Evolutionary conservation across 2,888 invertebrate genomes (phyloP), one percentile per base, ranked within the genome.

Genomic region (Lepidocyrtoides sp.): DNA sequence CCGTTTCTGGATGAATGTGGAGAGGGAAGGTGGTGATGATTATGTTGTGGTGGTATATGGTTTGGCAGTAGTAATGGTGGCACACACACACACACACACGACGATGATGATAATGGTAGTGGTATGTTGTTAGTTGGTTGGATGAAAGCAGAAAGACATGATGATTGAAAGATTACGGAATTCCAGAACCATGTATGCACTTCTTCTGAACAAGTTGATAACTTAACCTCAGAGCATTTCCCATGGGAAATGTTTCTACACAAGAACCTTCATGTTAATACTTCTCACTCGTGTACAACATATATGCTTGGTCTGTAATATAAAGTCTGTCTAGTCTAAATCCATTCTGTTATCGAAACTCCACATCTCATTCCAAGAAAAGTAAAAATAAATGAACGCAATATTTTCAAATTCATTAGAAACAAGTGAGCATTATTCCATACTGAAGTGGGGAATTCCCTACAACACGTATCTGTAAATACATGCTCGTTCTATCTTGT

Each of bases 81-180:
- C n/a, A n/a, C n/a, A n/a, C n/a, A n/a, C n/a, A n/a, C n/a, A n/a
- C n/a, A n/a, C n/a, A n/a, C n/a, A n/a, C 10, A 26, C 57, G 83
- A n/a, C 23, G 48, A 84, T 57, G 72, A 66, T 72, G 66, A 84
- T 51, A 51, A 75, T 20, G 63, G 20, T 57, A 29, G 32, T 32
- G 54, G 29, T 57, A 60, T 41, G 75, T 86, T 77, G 86, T 86
- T 86, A 75, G 77, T 79, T 79, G 81, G 88, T 54, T 88, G 48
- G 81, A 69, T 69, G 81, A 88, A 86, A 77, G 75, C 57, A 57
- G 41, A 87, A 75, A 89, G 82, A 89, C 72, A 89, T 72, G 89
- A 89, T 89, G 89, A 89, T 89, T 89, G 89, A 89, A 89, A 89
- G 89, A 83, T 82, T 89, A 89, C 48, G 75, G n/a, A 89, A 89